A percentile compares a stretch with the other conserved stretches of the same genome.
Evolutionary conservation across 2,797 vertebrate genomes (phyloP).

Genomic region (Coranthus polyacanthus): DNA sequence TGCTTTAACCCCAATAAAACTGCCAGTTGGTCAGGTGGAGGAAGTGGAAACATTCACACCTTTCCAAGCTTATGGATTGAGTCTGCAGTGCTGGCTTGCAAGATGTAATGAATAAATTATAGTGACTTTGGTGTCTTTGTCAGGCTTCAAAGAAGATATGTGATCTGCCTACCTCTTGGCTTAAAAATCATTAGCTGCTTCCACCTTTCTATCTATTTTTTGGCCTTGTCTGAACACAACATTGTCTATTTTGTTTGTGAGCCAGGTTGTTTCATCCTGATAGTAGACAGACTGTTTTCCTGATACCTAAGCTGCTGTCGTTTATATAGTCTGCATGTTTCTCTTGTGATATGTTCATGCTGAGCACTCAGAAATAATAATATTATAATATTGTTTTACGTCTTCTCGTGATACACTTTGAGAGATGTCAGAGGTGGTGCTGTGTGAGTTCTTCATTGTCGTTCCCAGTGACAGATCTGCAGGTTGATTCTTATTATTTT

Average conservation of each 20-base stretch:
- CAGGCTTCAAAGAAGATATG: constrained; percentile 35
- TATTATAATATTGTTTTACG: background rate
- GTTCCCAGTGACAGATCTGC: constrained; percentile 4
- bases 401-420: too few species aligned
- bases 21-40: constrained; percentile 20
- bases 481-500: constrained; percentile 1
- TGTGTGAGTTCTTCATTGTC: constrained; percentile 14
- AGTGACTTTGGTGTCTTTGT: constrained; percentile 37
- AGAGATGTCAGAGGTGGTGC: too few species aligned
- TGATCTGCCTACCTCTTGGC: constrained; percentile 25
- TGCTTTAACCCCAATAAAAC: constrained; percentile 20
- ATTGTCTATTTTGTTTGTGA: too few species aligned
- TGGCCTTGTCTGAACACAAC: background rate
- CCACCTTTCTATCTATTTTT: constrained; percentile 25
- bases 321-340: too few species aligned
- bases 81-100: constrained; percentile 37
- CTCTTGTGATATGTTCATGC: too few species aligned
- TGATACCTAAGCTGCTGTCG: background rate
- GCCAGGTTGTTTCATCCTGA: too few species aligned
- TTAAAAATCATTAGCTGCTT: constrained; percentile 19
- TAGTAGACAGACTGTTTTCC: too few species aligned
- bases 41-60: constrained; percentile 28
- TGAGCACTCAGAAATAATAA: background rate
- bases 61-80: constrained; percentile 14
- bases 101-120: constrained; percentile 59